These are phyloP conservation scores for Drosophila ficusphila DNA, from an alignment of 1,140 invertebrate genomes.

Conservation along the genomic window DNA sequence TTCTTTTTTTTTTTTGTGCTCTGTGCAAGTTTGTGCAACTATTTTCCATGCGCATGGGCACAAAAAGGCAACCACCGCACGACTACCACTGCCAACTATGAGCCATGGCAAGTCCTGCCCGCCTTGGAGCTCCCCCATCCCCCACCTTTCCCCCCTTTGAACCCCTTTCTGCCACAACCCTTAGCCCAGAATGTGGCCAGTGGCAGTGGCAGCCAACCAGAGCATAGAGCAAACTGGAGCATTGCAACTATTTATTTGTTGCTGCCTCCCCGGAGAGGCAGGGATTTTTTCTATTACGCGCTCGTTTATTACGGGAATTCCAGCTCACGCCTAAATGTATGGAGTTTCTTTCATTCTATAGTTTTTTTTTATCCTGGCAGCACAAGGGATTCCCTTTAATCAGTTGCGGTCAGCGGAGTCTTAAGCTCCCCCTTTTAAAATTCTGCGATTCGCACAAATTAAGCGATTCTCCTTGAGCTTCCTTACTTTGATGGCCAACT, in stretches of 20 bases:
- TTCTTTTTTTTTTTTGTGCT: constrained; percentile 38
- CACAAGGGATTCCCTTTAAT: constrained; percentile 18
- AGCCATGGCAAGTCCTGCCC: constrained; percentile 13
- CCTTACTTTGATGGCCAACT: constrained; percentile 63
- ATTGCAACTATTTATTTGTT: constrained; percentile 81
- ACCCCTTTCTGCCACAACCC: constrained; percentile 16
- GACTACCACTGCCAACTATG: constrained; percentile 29
- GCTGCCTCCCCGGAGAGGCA: neutral
- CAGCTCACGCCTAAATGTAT: constrained; percentile 59
- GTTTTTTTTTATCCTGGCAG: neutral
- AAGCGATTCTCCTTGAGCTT: constrained; percentile 40
- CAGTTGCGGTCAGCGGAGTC: constrained; percentile 29
- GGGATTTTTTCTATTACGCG: constrained; percentile 75
- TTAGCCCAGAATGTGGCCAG: constrained; percentile 44
- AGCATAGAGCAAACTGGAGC: constrained; percentile 75
- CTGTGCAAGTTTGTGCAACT: constrained; percentile 76
- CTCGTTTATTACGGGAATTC: constrained; percentile 79
- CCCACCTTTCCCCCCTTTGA: neutral
- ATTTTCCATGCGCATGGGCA: constrained; percentile 83
- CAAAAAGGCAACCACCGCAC: constrained; percentile 69
- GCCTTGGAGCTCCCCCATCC: neutral
- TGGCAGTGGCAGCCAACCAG: constrained; percentile 76
- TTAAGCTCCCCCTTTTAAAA: constrained; percentile 24
- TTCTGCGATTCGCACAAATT: constrained; percentile 63
- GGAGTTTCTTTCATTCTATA: constrained; percentile 25